phyloP scores from a whole-genome alignment of 2,797 vertebrate genomes.

The Enteromius paludinosus region DNA sequence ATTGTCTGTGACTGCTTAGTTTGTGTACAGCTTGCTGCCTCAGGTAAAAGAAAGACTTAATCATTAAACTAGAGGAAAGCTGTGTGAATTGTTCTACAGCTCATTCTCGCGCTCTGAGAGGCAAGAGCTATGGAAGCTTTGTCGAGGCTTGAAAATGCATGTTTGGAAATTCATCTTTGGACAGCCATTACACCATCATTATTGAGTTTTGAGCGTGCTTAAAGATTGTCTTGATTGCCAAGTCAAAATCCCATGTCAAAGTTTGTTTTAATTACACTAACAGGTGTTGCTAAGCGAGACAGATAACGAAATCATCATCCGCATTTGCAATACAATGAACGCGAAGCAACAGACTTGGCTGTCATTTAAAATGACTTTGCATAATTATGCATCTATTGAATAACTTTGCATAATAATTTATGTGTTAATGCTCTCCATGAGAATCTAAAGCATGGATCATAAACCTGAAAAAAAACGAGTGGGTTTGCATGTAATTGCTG shows the following conservation, averaged over 20 bases:
- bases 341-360: constrained; percentile 75
- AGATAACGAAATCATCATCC: constrained; percentile 76
- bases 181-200: constrained; percentile 50
- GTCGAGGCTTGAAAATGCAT: constrained; percentile 19
- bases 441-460: constrained; percentile 63
- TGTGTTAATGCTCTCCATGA: constrained; percentile 70
- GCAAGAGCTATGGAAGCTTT: constrained; percentile 9
- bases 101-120: background rate
- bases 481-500: constrained; percentile 63
- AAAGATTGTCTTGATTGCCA: constrained; percentile 69
- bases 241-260: constrained; percentile 74
- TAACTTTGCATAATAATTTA: constrained; percentile 79
- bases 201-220: constrained; percentile 56
- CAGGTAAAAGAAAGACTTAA: constrained; percentile 17
- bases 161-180: constrained; percentile 51
- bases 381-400: constrained; percentile 79
- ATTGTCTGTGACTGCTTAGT: background rate
- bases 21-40: constrained; percentile 7
- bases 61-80: constrained; percentile 17
- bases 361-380: constrained; percentile 76
- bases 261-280: constrained; percentile 77
- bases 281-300: constrained; percentile 78
- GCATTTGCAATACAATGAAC: constrained; percentile 81
- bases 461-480: constrained; percentile 54
- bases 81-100: background rate